A percentile compares a stretch with the other conserved stretches of the same genome.
Conservation (phyloP, 2,797 vertebrate genomes). For the Syngnathus acus region DNA sequence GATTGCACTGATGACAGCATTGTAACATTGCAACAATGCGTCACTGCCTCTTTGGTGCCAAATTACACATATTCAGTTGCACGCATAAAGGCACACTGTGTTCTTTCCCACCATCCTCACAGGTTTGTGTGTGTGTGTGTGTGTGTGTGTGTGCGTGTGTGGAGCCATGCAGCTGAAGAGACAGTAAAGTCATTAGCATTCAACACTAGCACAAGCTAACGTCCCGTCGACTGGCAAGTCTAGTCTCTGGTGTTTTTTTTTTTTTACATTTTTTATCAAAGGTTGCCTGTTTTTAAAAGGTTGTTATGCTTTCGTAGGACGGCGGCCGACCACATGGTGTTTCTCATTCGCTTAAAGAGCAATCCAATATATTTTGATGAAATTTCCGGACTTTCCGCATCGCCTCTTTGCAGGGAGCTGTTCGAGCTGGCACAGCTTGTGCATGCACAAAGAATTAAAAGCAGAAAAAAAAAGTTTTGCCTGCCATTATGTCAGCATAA, state of each 20-base stretch:
- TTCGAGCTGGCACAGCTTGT: conserved; percentile 12
- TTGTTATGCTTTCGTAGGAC: not conserved
- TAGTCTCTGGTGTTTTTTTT: not conserved
- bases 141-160: too few species aligned
- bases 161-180: not conserved
- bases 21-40: conserved; percentile 23
- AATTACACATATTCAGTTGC: conserved; percentile 13
- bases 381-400: conserved; percentile 42
- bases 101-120: conserved; percentile 5
- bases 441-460: not conserved
- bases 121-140: too few species aligned
- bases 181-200: not conserved
- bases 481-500: not conserved
- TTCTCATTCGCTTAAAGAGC: conserved; percentile 53
- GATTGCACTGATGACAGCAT: conserved; percentile 36
- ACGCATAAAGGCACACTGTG: not conserved
- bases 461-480: not conserved
- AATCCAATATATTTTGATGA: conserved; percentile 52
- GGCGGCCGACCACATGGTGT: conserved; percentile 34
- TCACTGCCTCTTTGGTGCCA: conserved; percentile 23
- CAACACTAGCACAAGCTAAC: not conserved
- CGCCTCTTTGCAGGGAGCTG: conserved; percentile 33
- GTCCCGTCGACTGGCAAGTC: not conserved
- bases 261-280: not conserved
- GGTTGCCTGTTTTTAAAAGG: not conserved